Evolutionary conservation across 2,888 invertebrate species (phyloP).

Genomic region (Geophilus truncorum): DNA sequence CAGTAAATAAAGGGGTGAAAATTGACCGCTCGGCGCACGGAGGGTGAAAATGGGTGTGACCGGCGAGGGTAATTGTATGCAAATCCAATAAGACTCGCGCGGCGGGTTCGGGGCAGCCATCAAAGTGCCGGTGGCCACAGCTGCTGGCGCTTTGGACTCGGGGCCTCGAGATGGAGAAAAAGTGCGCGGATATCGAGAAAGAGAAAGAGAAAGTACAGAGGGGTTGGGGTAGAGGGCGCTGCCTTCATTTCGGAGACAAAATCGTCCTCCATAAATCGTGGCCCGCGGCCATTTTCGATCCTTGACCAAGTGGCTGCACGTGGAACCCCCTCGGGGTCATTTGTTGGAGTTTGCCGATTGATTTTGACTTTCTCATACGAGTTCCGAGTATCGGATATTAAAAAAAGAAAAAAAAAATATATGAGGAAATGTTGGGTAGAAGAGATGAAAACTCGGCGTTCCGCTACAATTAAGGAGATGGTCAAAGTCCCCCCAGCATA

Average conservation of each 20-base stretch:
- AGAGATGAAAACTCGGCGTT: neutral
- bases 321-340: slow-evolving; percentile 11
- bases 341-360: slow-evolving; percentile 13
- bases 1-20: neutral
- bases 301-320: slow-evolving; percentile 15
- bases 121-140: neutral
- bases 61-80: neutral
- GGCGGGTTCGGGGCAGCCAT: neutral
- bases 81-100: neutral
- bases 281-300: slow-evolving; percentile 13
- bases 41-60: neutral
- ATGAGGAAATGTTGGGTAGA: neutral
- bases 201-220: neutral
- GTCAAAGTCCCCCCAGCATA: neutral
- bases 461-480: slow-evolving; percentile 8
- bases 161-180: neutral
- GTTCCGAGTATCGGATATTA: slow-evolving; percentile 9
- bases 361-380: slow-evolving; percentile 15
- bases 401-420: neutral
- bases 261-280: neutral
- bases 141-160: neutral
- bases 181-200: neutral
- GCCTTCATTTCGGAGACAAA: slow-evolving; percentile 12
- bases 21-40: neutral
- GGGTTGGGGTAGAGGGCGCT: neutral